Evolutionary conservation across 2,797 vertebrate species (phyloP).

Genomic region (Coregonus suidteri): DNA sequence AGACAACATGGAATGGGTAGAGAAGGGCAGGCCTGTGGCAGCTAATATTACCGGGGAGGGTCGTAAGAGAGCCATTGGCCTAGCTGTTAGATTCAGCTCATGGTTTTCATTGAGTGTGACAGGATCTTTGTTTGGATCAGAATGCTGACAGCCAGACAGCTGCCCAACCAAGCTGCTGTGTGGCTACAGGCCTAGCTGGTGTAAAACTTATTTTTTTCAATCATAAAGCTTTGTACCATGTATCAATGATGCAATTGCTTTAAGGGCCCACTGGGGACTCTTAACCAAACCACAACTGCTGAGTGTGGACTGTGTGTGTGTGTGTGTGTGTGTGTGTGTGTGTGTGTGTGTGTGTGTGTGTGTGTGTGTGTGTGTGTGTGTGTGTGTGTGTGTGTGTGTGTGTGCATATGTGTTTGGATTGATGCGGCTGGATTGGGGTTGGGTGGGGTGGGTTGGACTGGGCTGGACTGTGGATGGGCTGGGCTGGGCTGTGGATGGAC

Average conservation of each 20-base stretch:
- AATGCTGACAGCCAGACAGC: constrained; percentile 17
- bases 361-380: too few species aligned
- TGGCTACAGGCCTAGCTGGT: constrained; percentile 16
- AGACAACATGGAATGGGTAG: neutral
- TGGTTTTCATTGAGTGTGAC: constrained; percentile 65
- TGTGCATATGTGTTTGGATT: too few species aligned
- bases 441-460: too few species aligned
- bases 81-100: constrained; percentile 62
- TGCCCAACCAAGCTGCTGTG: neutral
- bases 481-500: too few species aligned
- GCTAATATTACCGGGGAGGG: constrained; percentile 43
- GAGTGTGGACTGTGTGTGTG: constrained; percentile 10
- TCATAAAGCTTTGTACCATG: neutral
- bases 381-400: too few species aligned
- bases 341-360: too few species aligned
- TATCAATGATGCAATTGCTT: too few species aligned
- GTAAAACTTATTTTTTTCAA: neutral
- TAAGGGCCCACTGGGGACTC: too few species aligned
- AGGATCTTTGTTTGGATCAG: constrained; percentile 22
- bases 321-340: constrained; percentile 20
- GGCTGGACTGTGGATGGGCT: too few species aligned
- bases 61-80: constrained; percentile 58
- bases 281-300: too few species aligned
- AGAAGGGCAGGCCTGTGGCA: neutral
- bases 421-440: too few species aligned